Evolutionary conservation across 1,140 invertebrate genomes (phyloP).

Genomic region (Hypothenemus hampei): DNA sequence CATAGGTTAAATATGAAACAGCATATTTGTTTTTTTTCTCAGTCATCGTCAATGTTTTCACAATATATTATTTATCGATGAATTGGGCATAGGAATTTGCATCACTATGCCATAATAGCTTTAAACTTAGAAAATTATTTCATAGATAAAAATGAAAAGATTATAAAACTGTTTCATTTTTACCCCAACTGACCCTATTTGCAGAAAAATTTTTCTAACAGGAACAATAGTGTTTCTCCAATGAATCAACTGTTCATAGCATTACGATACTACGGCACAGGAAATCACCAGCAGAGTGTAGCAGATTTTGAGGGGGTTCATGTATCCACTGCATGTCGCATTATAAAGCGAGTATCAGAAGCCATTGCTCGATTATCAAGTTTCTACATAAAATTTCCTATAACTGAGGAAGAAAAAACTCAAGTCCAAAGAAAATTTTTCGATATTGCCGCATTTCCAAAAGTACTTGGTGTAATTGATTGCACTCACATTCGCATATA

Average conservation of each 20-base stretch:
- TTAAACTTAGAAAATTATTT: no score
- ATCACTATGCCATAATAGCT: no score
- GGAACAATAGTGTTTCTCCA: constrained; percentile 12
- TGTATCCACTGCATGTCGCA: neutral
- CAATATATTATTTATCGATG: no score
- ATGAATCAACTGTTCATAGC: constrained; percentile 18
- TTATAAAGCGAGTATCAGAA: constrained; percentile 6
- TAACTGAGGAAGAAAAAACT: neutral
- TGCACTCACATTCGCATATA: no score
- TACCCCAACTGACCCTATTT: no score
- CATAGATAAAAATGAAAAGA: no score
- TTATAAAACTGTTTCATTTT: no score
- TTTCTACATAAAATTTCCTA: neutral
- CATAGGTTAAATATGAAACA: no score
- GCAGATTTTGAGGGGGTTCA: constrained; percentile 10
- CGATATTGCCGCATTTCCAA: constrained; percentile 15
- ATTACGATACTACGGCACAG: constrained; percentile 6
- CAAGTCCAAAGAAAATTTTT: constrained; percentile 18
- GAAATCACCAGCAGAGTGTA: neutral
- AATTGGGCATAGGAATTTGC: no score
- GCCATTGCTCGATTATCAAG: neutral
- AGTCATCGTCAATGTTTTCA: no score
- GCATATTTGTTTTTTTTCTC: no score
- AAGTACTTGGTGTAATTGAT: constrained; percentile 3
- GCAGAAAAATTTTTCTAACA: constrained; percentile 17